Evolutionary conservation across 2,797 vertebrate species (phyloP), one percentile per base, ranked within the genome.

Genomic region (Poecilia gillii): DNA sequence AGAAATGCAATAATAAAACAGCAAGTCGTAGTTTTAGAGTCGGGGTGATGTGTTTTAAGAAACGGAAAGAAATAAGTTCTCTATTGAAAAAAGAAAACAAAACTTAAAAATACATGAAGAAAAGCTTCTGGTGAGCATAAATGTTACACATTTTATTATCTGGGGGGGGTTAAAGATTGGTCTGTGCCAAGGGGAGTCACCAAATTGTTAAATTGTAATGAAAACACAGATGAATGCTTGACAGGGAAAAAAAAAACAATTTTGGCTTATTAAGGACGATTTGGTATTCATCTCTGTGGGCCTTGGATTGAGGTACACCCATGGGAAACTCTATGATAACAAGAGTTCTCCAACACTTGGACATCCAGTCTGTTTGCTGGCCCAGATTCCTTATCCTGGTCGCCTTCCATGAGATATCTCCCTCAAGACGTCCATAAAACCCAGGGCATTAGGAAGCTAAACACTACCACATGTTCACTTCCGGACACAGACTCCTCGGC

Each of bases 381-480:
- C 93, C 89, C 87, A 74, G 80, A 93, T 88, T 93, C 88, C 43
- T 85, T 81, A 81, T 88, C 84, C 90, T 94, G 95, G 95, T 94
- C 74, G 85, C 77, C 76, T 86, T 95, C 95, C 94, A 96, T 93
- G 88, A 36, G 78, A 94, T 93, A 94, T 94, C 84, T 95, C 94
- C 93, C 94, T 88, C 83, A 92, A 94, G 94, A 93, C 91, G 71
- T 91, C 86, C 85, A 90, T 90, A 89, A 95, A 94, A 94, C 93
- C 90, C 84, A 78, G 85, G 93, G 95, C 88, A 94, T 95, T 95
- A 96, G 87, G 79, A 94, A 95, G 90, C 92, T 96, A 96, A 96
- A 96, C 93, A 95, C 91, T 90, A 94, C 94, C 95, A 96, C 95
- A 96, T 96, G 95, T 93, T 95, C 94, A 92, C 93, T 94, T 95